Evolutionary conservation across 2,113 vertebrate genomes (phyloP), one percentile per base, ranked within the genome.

Genomic region (Aix galericulata): DNA sequence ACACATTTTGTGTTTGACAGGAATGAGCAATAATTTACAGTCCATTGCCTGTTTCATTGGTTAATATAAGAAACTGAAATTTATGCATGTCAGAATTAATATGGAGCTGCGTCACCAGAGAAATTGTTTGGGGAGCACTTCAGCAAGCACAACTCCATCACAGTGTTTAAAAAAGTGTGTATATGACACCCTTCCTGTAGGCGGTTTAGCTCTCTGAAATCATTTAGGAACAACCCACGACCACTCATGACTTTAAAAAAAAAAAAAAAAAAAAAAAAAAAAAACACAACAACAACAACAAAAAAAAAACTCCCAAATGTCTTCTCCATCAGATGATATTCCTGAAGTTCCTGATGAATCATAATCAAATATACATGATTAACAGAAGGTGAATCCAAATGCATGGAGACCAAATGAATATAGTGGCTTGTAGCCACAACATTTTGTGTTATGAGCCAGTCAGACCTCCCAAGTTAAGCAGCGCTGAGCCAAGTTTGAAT

Each of bases 401-500:
- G 74, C 6, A 78, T 17, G 64, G 83, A 86, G 74, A 80, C 46
- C 76, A 93, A 95, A 92, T 71, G 72, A 94, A 74, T 42, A 29
- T 0, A 86, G 76, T 86, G 80, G 68, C 76, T 88, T 86, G 60
- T 67, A 86, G 88, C 86, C 86, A 88, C 23, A 8, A 48, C 62
- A 40, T 55, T 83, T 63, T 36, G 32, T n/a, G 22, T 81, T 79
- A 26, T 2, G 32, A 96, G 86, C 22, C 80, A 90, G 64, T 91
- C 76, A 88, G 96, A 95, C 91, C 92, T 94, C 96, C 92, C 91
- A 96, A 64, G 91, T 75, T 34, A 88, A 86, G 88, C 36, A 81
- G 32, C n/a, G 18, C 56, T 44, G 73, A 95, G 94, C 92, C 94
- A 95, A 94, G 83, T 38, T 48, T 92, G 80, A 92, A 93, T 86